Evolutionary conservation across 2,113 vertebrate genomes (phyloP).

Genomic region (Pholis gunnellus): DNA sequence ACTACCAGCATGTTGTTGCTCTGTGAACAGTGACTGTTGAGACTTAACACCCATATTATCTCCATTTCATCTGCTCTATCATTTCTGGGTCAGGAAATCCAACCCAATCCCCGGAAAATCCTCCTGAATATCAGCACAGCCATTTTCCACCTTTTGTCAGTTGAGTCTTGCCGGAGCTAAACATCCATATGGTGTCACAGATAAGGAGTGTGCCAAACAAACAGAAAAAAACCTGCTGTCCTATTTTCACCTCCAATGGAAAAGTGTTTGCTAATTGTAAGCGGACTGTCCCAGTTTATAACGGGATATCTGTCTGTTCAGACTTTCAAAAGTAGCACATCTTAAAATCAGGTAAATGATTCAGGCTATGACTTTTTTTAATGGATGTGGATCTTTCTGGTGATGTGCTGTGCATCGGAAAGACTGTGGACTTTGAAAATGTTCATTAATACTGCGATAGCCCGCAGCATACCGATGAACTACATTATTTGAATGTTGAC

Average conservation of each 20-base stretch:
- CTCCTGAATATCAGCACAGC: conserved; percentile 3
- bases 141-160: conserved; percentile 12
- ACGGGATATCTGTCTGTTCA: not conserved
- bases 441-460: not conserved
- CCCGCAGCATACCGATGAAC: not conserved
- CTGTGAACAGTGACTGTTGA: not conserved
- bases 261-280: conserved; percentile 22
- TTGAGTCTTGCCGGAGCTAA: conserved; percentile 27
- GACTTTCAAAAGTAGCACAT: conserved; percentile 4
- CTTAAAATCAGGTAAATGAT: conserved; percentile 21
- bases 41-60: conserved; percentile 4
- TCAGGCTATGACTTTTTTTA: not conserved
- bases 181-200: conserved; percentile 39
- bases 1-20: not conserved
- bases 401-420: not conserved
- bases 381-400: not conserved
- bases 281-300: conserved; percentile 19
- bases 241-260: conserved; percentile 31
- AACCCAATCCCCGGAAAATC: not conserved
- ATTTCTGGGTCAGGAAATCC: conserved; percentile 29
- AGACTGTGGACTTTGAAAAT: not conserved
- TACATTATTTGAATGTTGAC: not conserved
- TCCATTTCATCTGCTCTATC: conserved; percentile 11
- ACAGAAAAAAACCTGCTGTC: not conserved
- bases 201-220: conserved; percentile 32